Evolutionary conservation across 2,888 invertebrate genomes (phyloP), one percentile per base, ranked within the genome.

Genomic region (Xylota sylvarum): DNA sequence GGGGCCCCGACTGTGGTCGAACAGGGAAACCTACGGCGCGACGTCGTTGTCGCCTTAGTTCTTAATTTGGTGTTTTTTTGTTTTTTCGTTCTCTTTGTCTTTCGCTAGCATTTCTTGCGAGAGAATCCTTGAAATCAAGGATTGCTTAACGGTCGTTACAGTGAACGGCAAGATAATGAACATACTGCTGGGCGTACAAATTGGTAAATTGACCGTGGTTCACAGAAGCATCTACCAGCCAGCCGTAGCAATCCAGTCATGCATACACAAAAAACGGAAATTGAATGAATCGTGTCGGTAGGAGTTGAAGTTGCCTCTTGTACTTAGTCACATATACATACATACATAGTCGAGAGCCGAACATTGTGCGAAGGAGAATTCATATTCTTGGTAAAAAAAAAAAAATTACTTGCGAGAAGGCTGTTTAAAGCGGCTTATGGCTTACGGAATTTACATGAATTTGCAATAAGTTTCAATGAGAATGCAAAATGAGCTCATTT

Each of bases 121-220:
- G 50, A 12, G 10, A n/a, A 30, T 55, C 74, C 74, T 74, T 74
- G 73, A 73, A 73, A 52, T 65, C 64, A 46, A 55, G 74, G 64
- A 64, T 19, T 30, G 23, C 40, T 40, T 43, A 43, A 32, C 5
- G 23, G 40, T 46, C 14, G 55, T 43, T 37, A 17, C 14, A 40
- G 40, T 30, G 55, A 69, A 56, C 27, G 46, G 27, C 76, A n/a
- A 58, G 65, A 67, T 67, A 67, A 76, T 76, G 76, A 67, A 77
- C 76, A 77, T 37, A 56, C 46, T 67, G 64, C 48, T 67, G 56
- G 37, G 58, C 30, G 76, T 67, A 58, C 50, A 69, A 58, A 67
- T 77, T 67, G 67, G 37, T 67, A 77, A 77, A 77, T 77, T 67
- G 77, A 77, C 67, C 67, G 50, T 67, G 48, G 12, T 67, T 48